These are phyloP conservation scores for Hyla sarda DNA, from an alignment of 2,113 vertebrate genomes.

Conservation along the genomic window DNA sequence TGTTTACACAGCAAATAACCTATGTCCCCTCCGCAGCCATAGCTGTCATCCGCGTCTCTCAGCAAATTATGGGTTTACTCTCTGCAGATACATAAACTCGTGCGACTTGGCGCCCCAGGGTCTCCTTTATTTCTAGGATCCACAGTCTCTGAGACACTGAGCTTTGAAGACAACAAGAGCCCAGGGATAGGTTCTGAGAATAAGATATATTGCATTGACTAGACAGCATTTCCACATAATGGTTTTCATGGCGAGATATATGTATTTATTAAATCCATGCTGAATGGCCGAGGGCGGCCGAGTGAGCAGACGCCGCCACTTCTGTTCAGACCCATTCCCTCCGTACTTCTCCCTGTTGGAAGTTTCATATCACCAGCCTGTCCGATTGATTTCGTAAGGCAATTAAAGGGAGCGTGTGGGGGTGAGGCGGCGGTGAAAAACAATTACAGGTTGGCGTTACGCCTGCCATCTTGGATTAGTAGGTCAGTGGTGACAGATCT, in stretches of 20 bases:
- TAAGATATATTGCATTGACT: slow-evolving; percentile 44
- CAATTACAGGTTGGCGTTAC: slow-evolving; percentile 56
- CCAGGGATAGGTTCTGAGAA: slow-evolving; percentile 26
- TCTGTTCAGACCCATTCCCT: slow-evolving; percentile 16
- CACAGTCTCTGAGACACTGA: slow-evolving; percentile 35
- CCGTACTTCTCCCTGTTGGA: slow-evolving; percentile 42
- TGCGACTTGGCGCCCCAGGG: neutral
- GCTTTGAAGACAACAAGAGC: slow-evolving; percentile 52
- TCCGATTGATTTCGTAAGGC: slow-evolving; percentile 54
- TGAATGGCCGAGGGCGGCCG: slow-evolving; percentile 40
- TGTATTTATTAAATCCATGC: slow-evolving; percentile 47
- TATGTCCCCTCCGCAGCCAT: neutral
- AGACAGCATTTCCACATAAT: slow-evolving; percentile 51
- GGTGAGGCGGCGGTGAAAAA: slow-evolving; percentile 38
- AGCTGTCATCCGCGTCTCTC: neutral
- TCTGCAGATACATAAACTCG: slow-evolving; percentile 34
- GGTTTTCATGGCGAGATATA: slow-evolving; percentile 44
- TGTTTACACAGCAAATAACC: neutral
- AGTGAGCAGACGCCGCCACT: neutral
- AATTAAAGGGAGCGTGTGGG: slow-evolving; percentile 50
- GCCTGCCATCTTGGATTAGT: slow-evolving; percentile 52
- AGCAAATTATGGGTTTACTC: slow-evolving; percentile 20
- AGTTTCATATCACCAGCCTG: slow-evolving; percentile 42
- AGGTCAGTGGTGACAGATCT: slow-evolving; percentile 42
- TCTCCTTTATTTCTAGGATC: slow-evolving; percentile 25